Evolutionary conservation across 2,888 invertebrate species (phyloP).

Genomic region (Eupsilia transversa): DNA sequence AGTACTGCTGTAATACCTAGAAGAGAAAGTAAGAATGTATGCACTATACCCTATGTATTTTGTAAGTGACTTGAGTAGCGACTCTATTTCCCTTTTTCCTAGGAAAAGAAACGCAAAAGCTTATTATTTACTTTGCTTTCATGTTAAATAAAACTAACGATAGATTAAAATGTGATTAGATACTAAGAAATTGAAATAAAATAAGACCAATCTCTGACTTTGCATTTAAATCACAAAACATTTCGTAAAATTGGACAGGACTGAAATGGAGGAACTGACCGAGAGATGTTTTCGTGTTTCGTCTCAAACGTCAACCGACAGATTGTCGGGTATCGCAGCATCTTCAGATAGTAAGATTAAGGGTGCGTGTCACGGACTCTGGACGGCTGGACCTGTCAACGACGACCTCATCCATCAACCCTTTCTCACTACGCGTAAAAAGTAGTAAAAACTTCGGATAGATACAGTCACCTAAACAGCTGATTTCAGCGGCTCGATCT

Average conservation of each 20-base stretch:
- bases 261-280: slow-evolving; percentile 41
- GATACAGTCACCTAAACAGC: slow-evolving; percentile 52
- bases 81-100: not conserved
- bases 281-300: slow-evolving; percentile 46
- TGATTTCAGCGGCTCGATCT: slow-evolving; percentile 32
- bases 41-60: not conserved
- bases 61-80: not conserved
- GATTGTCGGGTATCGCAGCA: slow-evolving; percentile 65
- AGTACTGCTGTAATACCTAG: not conserved
- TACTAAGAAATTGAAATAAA: slow-evolving; percentile 7
- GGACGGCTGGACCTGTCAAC: slow-evolving; percentile 79
- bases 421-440: slow-evolving; percentile 70
- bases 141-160: not conserved
- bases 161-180: not conserved
- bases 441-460: slow-evolving; percentile 62
- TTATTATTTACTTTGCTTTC: not conserved
- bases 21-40: not conserved
- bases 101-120: not conserved
- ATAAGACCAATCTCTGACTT: slow-evolving; percentile 16
- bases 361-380: slow-evolving; percentile 81
- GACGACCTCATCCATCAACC: slow-evolving; percentile 85
- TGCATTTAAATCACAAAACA: slow-evolving; percentile 45
- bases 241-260: slow-evolving; percentile 49
- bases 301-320: slow-evolving; percentile 51
- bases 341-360: slow-evolving; percentile 71